Evolutionary conservation across 2,113 vertebrate genomes (phyloP), one percentile per base, ranked within the genome.

Genomic region (Corydoras maculifer): DNA sequence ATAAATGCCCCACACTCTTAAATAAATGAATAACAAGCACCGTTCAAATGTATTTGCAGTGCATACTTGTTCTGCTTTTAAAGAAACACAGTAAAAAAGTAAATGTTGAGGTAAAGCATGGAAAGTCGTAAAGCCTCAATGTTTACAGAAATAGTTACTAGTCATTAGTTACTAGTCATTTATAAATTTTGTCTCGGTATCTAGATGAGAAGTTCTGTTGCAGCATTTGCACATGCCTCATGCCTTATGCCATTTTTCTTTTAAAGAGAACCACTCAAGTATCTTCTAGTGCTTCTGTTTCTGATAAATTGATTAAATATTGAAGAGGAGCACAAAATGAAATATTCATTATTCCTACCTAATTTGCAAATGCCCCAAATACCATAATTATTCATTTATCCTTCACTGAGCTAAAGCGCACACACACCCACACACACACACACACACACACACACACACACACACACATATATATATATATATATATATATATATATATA

Each of bases 301-400:
- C 55, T 66, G 80, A 78, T 86, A 88, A 84, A 87, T 87, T 83
- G 75, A 88, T 84, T 35, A 50, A 54, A 11, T 69, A 72, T 77
- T 79, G 15, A 53, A 60, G 65, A 74, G 72, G 31, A 83, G 73
- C 72, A 77, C 7, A 53, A 49, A 82, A 85, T 86, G 67, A 80
- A 84, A 84, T 84, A 82, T 86, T 84, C 12, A 82, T 82, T 75
- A 83, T 81, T 73, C 58, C 58, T 74, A 63, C 60, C 73, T 79
- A 79, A 82, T 82, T 78, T 83, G 76, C 71, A 78, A 86, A 73
- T 77, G 61, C 65, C 30, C 10, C 73, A 68, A 65, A 53, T 51
- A 68, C 29, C 62, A 25, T 43, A 4, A 43, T 43, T 43, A 43
- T 43, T 43, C 35, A 43, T 43, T 43, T 43, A 43, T 43, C 7